Base-by-base conservation (phyloP, 2,113 vertebrate genomes). In the Fulica atra region DNA sequence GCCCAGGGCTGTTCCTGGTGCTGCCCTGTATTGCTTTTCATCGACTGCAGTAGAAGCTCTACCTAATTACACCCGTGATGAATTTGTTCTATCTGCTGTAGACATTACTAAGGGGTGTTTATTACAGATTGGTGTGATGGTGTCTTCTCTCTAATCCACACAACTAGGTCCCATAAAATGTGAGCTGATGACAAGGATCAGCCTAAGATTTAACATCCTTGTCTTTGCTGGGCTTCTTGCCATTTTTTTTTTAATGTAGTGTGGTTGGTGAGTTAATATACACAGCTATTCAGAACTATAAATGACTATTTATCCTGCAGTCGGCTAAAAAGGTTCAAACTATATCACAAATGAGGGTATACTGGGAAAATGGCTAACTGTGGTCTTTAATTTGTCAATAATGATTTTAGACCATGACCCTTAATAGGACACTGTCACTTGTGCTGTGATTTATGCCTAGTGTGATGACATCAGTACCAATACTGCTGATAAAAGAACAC, bases 391-490 rank as follows among this genome's bases (percentile, higher is more conserved):
- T 99, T 99, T 98, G 98, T 98, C 98, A 99, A 99, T 99, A 99
- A 99, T 99, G 98, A 98, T 98, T 98, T 98, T 97, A 97, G 98
- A 98, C 98, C 97, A 46, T 98, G 96, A 98, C 98, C 98, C 97
- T 98, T 99, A 99, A 99, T 99, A 99, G 99, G 99, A 99, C 99
- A 98, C 98, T 99, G 99, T 99, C 98, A 98, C 98, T 98, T 96
- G 97, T 98, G 97, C 98, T 97, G 98, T 99, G 99, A 99, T 99
- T 99, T 99, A 99, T 99, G 98, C 98, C 98, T 97, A 91, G 97
- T 97, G 97, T 97, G 98, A 99, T 99, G 99, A 99, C 99, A 99
- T 98, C 98, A 98, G 99, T 98, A 98, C 98, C 97, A 98, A 98
- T 98, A 98, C 97, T 98, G 97, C 98, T 99, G 99, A 99, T 99